phyloP scores from a whole-genome alignment of 2,113 vertebrate genomes.

The Typhlomys cinereus region DNA sequence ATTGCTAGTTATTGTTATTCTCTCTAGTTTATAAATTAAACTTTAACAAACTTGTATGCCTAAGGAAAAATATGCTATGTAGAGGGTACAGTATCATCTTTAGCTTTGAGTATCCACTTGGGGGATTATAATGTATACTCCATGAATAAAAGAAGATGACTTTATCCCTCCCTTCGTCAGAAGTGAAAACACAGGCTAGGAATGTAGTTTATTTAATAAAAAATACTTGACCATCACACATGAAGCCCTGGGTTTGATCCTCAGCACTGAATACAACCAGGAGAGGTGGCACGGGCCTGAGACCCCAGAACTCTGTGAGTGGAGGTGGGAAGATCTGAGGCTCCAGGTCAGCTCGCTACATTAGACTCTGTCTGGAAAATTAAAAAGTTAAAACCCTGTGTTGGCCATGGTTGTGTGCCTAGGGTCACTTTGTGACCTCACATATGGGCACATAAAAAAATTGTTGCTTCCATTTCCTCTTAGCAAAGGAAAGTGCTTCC shows the following conservation, averaged over 20 bases:
- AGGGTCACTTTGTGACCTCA: background rate
- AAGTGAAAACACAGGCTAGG: background rate
- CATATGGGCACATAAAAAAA: background rate
- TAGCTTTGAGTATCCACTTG: background rate
- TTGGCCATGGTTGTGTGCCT: background rate
- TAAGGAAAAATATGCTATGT: background rate
- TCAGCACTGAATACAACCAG: background rate
- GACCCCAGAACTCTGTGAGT: background rate
- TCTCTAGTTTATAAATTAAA: background rate
- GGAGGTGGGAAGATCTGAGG: background rate
- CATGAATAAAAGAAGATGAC: background rate
- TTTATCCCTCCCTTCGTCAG: background rate
- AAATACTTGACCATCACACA: too few relatives aligned
- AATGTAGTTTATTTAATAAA: background rate
- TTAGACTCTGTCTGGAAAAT: background rate
- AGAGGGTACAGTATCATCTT: background rate
- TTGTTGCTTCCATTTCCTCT: background rate
- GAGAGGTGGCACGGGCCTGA: background rate
- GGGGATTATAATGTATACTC: too few relatives aligned
- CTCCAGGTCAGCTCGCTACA: background rate
- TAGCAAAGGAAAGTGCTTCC: background rate
- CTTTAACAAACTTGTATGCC: background rate
- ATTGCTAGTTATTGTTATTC: background rate
- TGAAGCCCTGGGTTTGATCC: background rate
- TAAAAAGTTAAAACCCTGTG: background rate